phyloP scores from a whole-genome alignment of 2,888 invertebrate species.

The Bombylius major region DNA sequence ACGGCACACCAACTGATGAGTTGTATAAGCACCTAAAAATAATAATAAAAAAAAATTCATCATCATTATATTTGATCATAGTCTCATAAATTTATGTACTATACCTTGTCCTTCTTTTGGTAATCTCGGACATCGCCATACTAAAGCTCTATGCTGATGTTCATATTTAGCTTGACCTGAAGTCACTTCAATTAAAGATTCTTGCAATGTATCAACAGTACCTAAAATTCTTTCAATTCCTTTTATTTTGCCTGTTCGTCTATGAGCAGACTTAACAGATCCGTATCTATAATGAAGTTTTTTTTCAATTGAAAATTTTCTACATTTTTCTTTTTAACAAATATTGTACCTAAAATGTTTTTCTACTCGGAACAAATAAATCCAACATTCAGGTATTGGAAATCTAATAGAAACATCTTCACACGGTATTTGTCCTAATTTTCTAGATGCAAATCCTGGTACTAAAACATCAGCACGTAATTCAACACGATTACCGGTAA shows the following conservation, averaged over 20 bases:
- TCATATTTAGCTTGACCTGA: conserved; percentile 98
- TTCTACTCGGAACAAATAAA: conserved; percentile 95
- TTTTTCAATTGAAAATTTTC: neutral
- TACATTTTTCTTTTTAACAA: neutral
- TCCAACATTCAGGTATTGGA: conserved; percentile 99
- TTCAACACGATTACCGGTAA: conserved; percentile 85
- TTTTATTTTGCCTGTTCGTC: conserved; percentile 79
- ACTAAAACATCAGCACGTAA: conserved; percentile 90
- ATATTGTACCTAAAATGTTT: conserved; percentile 63
- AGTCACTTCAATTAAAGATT: conserved; percentile 88
- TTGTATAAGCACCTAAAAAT: conserved; percentile 84
- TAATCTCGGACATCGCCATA: conserved; percentile 94
- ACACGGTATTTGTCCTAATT: conserved; percentile 90
- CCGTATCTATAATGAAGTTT: conserved; percentile 53
- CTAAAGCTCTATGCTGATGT: conserved; percentile 92
- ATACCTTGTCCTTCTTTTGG: conserved; percentile 98
- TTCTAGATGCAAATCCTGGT: conserved; percentile 91
- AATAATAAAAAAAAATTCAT: neutral
- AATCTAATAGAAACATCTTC: conserved; percentile 94
- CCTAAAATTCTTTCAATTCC: conserved; percentile 87
- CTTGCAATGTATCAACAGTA: conserved; percentile 78
- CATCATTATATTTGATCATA: neutral
- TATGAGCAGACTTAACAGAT: conserved; percentile 88
- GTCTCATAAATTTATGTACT: neutral
- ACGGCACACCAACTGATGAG: conserved; percentile 87